Conservation (phyloP, 2,113 vertebrate species). For the Elephas maximus region DNA sequence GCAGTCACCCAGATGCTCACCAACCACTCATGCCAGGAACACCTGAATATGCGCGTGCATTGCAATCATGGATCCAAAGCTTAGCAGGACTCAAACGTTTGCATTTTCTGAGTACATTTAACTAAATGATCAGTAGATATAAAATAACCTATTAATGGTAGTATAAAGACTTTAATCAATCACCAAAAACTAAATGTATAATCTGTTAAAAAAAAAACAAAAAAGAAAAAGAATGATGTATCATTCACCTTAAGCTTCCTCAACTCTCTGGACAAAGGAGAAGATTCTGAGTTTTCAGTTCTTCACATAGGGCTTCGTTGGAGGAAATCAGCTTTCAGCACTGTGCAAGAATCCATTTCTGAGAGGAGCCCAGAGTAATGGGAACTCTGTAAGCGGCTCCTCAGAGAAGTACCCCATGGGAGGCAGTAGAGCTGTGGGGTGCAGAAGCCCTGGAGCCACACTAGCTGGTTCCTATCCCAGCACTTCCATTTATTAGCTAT, state of each 20-base stretch:
- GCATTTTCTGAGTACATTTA: conserved; percentile 29
- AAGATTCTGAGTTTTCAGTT: conserved; percentile 29
- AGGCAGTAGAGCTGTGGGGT: background rate
- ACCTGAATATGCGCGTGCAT: background rate
- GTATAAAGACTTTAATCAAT: conserved; percentile 27
- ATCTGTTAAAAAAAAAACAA: background rate
- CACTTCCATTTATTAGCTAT: background rate
- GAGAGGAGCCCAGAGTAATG: background rate
- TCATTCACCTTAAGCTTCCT: background rate
- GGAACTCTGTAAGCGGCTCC: background rate
- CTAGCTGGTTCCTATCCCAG: background rate
- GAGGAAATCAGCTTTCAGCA: conserved; percentile 9
- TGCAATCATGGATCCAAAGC: background rate
- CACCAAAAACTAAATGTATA: background rate
- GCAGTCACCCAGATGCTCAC: background rate
- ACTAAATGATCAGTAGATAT: background rate
- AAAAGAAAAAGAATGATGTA: background rate
- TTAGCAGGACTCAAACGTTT: background rate
- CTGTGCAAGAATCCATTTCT: background rate
- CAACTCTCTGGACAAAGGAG: conserved; percentile 13
- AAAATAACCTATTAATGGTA: conserved; percentile 2
- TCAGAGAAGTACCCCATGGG: background rate
- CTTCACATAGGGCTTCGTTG: conserved; percentile 7
- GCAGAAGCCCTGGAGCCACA: background rate
- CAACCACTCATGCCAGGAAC: background rate